Base-by-base conservation (phyloP, 1,140 invertebrate genomes). In the Triops longicaudatus region DNA sequence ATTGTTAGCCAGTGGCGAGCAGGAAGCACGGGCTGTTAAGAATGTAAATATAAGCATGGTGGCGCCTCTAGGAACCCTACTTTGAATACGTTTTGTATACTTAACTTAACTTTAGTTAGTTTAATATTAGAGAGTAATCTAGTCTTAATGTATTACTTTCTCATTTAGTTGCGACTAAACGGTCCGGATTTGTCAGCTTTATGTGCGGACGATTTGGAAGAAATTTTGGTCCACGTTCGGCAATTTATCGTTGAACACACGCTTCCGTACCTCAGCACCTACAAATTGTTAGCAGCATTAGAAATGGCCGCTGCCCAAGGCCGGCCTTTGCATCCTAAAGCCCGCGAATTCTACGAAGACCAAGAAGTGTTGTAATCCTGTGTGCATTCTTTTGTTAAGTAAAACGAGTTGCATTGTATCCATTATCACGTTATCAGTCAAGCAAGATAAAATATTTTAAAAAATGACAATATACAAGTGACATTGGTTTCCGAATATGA, bases 311-410 rank as follows among this genome's bases (percentile, higher is more conserved):
- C 50, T 10, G 14, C 50, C 17, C 50, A 63, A 63, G 50, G 50
- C 1, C 50, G 50, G 50, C 50, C 50, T 14, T 63, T 63, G 50
- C 50, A 63, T 22, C 50, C 50, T 9, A 63, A 22, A 63, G 50
- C 50, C 6, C 50, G 22, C 14, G 50, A 63, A 14, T 63, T 63
- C 50, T 63, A 63, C 14, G 28, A 73, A 44, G 41, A 73, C 12
- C 77, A 77, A 75, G 77, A 74, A 22, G 74, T 22, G 17, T 22
- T 22, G 43, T 63, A 77, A 9, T 63, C 5, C 7, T 27, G 14
- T 17, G 31, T 26, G 41, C 26, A 27, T n/a, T 63, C 10, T n/a
- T 63, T 17, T 63, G 50, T 12, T 63, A 63, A 63, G 3, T 22
- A 63, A 22, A 63, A 6, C 10, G 22, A 63, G 4, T 63, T 10